phyloP scores from a whole-genome alignment of 2,888 invertebrate species.

The Zygogramma bicolorata region DNA sequence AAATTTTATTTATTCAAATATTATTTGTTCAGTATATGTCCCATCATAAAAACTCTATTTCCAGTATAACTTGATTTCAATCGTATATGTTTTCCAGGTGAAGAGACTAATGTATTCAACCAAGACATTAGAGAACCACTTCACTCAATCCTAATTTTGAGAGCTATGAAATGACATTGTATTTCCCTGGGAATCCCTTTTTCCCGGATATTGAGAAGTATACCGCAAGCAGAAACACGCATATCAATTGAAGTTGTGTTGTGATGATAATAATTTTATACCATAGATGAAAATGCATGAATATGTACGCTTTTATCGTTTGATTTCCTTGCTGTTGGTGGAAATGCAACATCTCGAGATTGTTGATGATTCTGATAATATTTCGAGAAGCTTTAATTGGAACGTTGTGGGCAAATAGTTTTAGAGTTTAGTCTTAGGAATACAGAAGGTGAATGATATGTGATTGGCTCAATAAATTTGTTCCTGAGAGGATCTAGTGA shows the following conservation, averaged over 20 bases:
- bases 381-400: neutral
- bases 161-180: neutral
- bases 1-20: too few species aligned
- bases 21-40: too few species aligned
- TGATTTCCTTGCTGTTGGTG: neutral
- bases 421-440: neutral
- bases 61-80: too few species aligned
- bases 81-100: conserved; percentile 3
- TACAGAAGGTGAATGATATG: neutral
- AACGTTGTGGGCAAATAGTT: conserved; percentile 11
- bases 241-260: conserved; percentile 27
- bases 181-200: neutral
- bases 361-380: neutral
- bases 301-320: conserved; percentile 16
- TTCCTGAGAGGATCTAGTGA: neutral
- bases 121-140: conserved; percentile 4
- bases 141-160: neutral
- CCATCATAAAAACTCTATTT: too few species aligned
- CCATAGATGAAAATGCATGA: conserved; percentile 14
- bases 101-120: neutral
- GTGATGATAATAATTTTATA: conserved; percentile 34
- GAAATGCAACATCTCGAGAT: neutral
- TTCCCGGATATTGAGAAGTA: neutral
- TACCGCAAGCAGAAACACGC: conserved; percentile 15
- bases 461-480: neutral